Evolutionary conservation across 2,888 invertebrate genomes (phyloP), one percentile per base, ranked within the genome.

Genomic region (Andrena hattorfiana): DNA sequence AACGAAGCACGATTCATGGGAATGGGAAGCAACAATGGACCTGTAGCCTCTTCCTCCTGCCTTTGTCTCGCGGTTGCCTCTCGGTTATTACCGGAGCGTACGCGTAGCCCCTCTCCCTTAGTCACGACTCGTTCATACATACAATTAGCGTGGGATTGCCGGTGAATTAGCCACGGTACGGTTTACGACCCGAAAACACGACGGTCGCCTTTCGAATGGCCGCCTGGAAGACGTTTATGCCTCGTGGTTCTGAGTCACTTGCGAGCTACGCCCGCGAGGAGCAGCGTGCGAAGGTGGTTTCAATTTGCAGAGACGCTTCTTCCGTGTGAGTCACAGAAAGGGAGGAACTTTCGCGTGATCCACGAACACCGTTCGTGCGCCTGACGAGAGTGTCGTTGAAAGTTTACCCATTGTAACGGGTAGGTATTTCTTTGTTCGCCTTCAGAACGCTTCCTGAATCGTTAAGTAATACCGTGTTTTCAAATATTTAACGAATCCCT

Each of bases 141-240:
- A 78, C 75, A 83, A 88, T 87, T 87, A 88, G 83, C 81, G 83
- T 78, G 82, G 82, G 88, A 80, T 78, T 77, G 82, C 32, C 64
- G 68, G 66, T 74, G 81, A 88, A 88, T 88, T 86, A 85, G 82
- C 67, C 32, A 20, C 78, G 54, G 64, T 60, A 63, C 66, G 64
- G 56, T 87, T 87, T 87, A 87, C 81, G 87, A 87, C 56, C 49
- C 35, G 74, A 69, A 67, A 74, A 69, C 78, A 85, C 79, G 84
- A 74, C 73, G 81, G 76, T 72, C 49, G 64, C 64, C 56, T 48
- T 63, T 69, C 81, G 73, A 81, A 87, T 72, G 70, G 70, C 20
- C 72, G 77, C 80, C 77, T 56, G 54, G 69, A 64, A 70, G 77
- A 69, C 72, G 71, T 77, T 83, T 66, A 77, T 72, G 48, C 49